Base-by-base conservation (phyloP, 1,140 invertebrate genomes). In the Phthorimaea operculella region DNA sequence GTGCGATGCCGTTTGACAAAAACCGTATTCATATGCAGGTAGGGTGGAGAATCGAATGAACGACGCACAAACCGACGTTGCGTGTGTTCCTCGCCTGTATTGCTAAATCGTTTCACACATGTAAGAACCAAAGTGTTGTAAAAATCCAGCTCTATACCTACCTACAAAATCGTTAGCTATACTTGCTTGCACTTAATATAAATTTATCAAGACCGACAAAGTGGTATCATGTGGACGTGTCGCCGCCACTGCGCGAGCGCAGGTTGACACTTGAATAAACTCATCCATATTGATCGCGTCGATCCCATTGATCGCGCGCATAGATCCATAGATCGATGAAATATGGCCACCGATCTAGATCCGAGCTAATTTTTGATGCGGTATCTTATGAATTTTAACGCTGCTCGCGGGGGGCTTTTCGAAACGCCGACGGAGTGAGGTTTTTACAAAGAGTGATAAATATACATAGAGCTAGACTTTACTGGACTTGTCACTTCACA, bases 281-380 rank as follows among this genome's bases (percentile, higher is more conserved):
- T 39, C 36, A 39, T 39, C 36, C 36, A 39, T 39, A 39, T 39
- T 39, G 36, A 39, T 39, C 36, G n/a, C n/a, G n/a, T n/a, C n/a
- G 36, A 10, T 39, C 36, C 36, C 36, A 39, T 39, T 39, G 36
- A 39, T 39, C 36, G 36, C 8, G 21, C 21, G 21, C 21, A 28
- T 28, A 28, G 21, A 28, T 28, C 21, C 6, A 39, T 39, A 39
- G 36, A 39, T 39, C 36, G 36, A 39, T 39, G 36, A 39, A n/a
- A 12, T 39, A 39, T 39, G 36, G 36, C 36, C 36, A n/a, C 10
- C 36, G 36, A 39, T 39, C 36, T 39, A 39, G 36, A 39, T 39
- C 36, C n/a, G 21, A 39, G 36, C 36, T 39, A 39, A 39, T 39
- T 39, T 28, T 39, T n/a, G 36, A 39, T 39, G 36, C 36, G 10